phyloP scores from a whole-genome alignment of 1,140 invertebrate genomes.

The Saxidomus purpurata region DNA sequence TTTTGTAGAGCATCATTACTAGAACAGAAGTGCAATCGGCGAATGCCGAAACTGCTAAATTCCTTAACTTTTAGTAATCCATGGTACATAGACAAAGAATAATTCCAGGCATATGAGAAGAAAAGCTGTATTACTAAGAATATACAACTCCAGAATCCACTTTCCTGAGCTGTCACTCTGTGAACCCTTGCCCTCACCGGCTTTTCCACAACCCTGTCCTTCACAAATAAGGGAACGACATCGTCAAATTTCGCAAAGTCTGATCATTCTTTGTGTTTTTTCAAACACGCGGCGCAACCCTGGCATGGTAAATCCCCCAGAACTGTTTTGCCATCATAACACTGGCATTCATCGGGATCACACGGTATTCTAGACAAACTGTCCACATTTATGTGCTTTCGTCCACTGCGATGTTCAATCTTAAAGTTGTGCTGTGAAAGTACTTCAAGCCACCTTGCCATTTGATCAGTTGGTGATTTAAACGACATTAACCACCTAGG shows the following conservation, averaged over 20 bases:
- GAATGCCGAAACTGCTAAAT: background rate
- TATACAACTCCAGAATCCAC: background rate
- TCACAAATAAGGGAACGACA: background rate
- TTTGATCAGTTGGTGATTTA: conserved; percentile 62
- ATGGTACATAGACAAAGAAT: background rate
- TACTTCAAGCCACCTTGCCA: conserved; percentile 75
- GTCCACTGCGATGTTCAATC: conserved; percentile 59
- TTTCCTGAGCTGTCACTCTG: background rate
- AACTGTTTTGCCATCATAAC: background rate
- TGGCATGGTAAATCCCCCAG: background rate
- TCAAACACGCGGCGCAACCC: background rate
- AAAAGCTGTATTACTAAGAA: background rate
- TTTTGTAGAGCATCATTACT: background rate
- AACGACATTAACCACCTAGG: conserved; percentile 65
- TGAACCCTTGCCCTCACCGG: no score
- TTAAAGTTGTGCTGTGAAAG: conserved; percentile 61
- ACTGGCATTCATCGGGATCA: conserved; percentile 3
- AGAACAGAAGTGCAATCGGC: background rate
- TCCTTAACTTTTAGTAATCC: background rate
- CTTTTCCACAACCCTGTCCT: background rate
- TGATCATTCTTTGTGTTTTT: background rate
- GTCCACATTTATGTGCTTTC: conserved; percentile 63
- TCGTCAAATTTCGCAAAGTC: background rate
- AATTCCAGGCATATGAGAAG: background rate
- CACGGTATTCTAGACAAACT: conserved; percentile 51